Conservation (phyloP, 2,797 vertebrate genomes). For the Nasua narica region DNA sequence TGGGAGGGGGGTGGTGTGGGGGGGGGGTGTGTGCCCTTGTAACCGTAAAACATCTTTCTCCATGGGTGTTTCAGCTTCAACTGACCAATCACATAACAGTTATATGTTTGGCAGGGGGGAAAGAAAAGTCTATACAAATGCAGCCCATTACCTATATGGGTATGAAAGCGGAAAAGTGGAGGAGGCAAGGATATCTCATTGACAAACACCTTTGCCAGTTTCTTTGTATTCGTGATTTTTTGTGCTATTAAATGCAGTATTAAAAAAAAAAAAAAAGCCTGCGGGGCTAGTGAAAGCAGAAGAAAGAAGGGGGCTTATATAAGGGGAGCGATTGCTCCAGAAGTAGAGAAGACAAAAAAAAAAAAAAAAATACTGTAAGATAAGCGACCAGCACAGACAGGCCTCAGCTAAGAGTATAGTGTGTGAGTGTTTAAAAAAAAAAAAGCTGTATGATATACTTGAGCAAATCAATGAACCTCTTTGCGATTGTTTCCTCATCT, state of each 20-base stretch:
- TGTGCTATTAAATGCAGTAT: slow-evolving; percentile 97
- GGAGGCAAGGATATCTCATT: slow-evolving; percentile 87
- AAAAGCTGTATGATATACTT: slow-evolving; percentile 73
- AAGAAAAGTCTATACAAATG: slow-evolving; percentile 80
- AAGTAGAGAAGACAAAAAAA: slow-evolving; percentile 42
- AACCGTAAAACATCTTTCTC: slow-evolving; percentile 88
- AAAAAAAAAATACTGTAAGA: slow-evolving; percentile 59
- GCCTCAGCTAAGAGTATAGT: slow-evolving; percentile 66
- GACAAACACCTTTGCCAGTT: slow-evolving; percentile 90
- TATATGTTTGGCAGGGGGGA: slow-evolving; percentile 76
- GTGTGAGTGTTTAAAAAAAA: slow-evolving; percentile 62
- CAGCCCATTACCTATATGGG: slow-evolving; percentile 87
- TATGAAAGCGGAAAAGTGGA: slow-evolving; percentile 87
- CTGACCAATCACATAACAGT: slow-evolving; percentile 92
- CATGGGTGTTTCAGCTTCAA: slow-evolving; percentile 95
- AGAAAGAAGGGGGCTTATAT: slow-evolving; percentile 45
- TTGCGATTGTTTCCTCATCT: slow-evolving; percentile 75
- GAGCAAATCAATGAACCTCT: slow-evolving; percentile 76
- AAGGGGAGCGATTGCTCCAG: slow-evolving; percentile 59
- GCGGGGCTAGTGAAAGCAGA: slow-evolving; percentile 47
- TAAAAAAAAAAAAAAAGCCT: slow-evolving; percentile 78
- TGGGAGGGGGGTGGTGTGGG: slow-evolving; percentile 61
- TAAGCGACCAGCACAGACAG: slow-evolving; percentile 60
- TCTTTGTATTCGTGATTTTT: slow-evolving; percentile 95
- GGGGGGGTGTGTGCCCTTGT: slow-evolving; percentile 83